These are phyloP conservation scores for Forbesichthys papilliferus DNA, from an alignment of 2,113 vertebrate species.

Conservation along the genomic window DNA sequence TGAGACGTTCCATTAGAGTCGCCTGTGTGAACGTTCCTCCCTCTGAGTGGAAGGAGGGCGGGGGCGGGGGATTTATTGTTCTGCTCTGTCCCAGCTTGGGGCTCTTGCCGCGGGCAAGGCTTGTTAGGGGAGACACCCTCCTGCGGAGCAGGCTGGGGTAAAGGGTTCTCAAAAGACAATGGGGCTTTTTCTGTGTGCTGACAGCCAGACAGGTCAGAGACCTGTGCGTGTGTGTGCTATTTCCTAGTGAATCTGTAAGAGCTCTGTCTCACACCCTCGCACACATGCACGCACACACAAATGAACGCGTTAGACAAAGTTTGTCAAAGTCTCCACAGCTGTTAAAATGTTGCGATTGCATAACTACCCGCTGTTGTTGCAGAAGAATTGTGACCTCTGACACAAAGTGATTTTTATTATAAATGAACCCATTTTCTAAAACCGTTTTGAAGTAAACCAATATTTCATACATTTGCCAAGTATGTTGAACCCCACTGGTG, in stretches of 20 bases:
- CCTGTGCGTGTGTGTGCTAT: conserved; percentile 23
- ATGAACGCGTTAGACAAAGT: no score
- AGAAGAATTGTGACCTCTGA: no score
- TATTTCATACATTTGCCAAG: neutral
- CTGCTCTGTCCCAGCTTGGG: conserved; percentile 47
- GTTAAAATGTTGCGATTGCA: no score
- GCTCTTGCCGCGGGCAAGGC: conserved; percentile 55
- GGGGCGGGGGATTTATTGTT: conserved; percentile 58
- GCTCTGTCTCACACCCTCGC: neutral
- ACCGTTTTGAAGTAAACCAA: neutral
- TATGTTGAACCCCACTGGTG: neutral
- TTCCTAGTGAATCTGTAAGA: conserved; percentile 25
- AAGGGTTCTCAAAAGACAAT: conserved; percentile 73
- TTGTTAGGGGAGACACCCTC: conserved; percentile 63
- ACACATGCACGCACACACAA: conserved; percentile 8
- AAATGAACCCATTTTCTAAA: neutral
- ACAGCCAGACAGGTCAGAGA: conserved; percentile 61
- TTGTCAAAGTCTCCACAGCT: no score
- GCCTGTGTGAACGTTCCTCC: conserved; percentile 40
- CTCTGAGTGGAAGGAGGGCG: conserved; percentile 1
- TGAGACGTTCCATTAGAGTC: conserved; percentile 65
- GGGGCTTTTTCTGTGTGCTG: conserved; percentile 68
- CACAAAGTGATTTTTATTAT: neutral
- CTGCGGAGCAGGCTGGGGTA: conserved; percentile 60
- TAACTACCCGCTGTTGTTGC: no score